A percentile compares a stretch with the other conserved stretches of the same genome.
Evolutionary conservation across 2,113 vertebrate species (phyloP).

Genomic region (Thunnus maccoyii): DNA sequence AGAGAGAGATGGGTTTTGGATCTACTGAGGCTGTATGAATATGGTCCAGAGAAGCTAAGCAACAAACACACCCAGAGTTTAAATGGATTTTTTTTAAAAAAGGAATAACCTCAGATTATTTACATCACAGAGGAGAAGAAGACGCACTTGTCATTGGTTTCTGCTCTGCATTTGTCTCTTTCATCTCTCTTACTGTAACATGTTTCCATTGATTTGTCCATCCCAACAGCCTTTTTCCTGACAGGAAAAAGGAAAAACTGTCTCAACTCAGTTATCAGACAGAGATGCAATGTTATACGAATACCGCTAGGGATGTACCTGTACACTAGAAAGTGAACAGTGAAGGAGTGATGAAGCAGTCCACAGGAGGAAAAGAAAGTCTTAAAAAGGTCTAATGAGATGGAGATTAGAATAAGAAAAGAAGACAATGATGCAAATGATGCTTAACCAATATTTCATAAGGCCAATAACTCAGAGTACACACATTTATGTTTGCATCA

Average conservation of each 20-base stretch:
- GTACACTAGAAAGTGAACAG: background rate
- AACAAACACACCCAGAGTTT: slow-evolving; percentile 84
- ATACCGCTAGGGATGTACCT: slow-evolving; percentile 14
- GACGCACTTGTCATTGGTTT: slow-evolving; percentile 39
- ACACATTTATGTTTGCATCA: background rate
- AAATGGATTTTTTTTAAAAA: slow-evolving; percentile 63
- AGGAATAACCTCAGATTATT: slow-evolving; percentile 67
- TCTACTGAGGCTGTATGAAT: slow-evolving; percentile 72
- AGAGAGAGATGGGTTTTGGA: slow-evolving; percentile 23
- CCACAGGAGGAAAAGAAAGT: background rate
- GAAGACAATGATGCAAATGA: background rate
- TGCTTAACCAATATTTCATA: background rate
- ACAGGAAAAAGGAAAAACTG: slow-evolving; percentile 52
- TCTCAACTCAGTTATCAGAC: slow-evolving; percentile 48
- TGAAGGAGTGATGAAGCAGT: slow-evolving; percentile 20
- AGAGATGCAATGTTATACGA: slow-evolving; percentile 6
- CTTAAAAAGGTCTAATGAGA: background rate
- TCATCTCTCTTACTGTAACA: slow-evolving; percentile 36
- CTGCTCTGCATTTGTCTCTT: slow-evolving; percentile 31
- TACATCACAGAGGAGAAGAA: slow-evolving; percentile 75
- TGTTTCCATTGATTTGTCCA: slow-evolving; percentile 44
- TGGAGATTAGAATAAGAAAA: background rate
- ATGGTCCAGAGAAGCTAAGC: slow-evolving; percentile 78
- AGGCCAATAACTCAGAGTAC: background rate
- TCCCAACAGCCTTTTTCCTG: slow-evolving; percentile 26